These are phyloP conservation scores for Lepidocyrtinus sp. DNA, from an alignment of 2,888 invertebrate genomes.

Conservation along the genomic window DNA sequence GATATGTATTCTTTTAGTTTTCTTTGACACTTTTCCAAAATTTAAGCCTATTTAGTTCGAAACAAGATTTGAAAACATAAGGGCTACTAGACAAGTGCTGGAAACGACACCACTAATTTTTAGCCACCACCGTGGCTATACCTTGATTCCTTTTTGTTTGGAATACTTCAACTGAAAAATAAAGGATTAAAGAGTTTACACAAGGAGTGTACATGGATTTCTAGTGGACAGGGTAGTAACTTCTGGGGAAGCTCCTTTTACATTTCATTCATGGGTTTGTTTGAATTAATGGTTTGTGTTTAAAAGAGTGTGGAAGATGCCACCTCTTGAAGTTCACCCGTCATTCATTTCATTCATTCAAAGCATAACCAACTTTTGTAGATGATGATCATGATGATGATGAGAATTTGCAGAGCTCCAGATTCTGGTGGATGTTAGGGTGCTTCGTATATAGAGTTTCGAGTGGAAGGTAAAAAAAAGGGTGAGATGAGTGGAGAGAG, in stretches of 20 bases:
- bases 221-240: constrained; percentile 10
- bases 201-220: neutral
- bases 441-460: neutral
- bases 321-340: constrained; percentile 46
- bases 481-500: neutral
- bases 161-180: constrained; percentile 16
- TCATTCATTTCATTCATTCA: constrained; percentile 38
- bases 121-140: neutral
- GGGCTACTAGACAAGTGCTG: neutral
- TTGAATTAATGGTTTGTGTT: constrained; percentile 36
- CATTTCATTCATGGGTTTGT: constrained; percentile 19
- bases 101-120: no score
- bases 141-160: neutral
- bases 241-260: neutral
- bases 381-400: constrained; percentile 9
- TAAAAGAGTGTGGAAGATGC: constrained; percentile 37
- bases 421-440: constrained; percentile 10
- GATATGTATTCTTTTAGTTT: constrained; percentile 15
- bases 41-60: neutral
- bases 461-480: neutral
- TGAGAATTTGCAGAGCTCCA: constrained; percentile 38
- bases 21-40: constrained; percentile 43
- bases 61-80: neutral
- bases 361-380: constrained; percentile 1
- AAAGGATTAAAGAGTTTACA: neutral